Evolutionary conservation across 2,888 invertebrate genomes (phyloP).

Genomic region (Drosophila barbarae): DNA sequence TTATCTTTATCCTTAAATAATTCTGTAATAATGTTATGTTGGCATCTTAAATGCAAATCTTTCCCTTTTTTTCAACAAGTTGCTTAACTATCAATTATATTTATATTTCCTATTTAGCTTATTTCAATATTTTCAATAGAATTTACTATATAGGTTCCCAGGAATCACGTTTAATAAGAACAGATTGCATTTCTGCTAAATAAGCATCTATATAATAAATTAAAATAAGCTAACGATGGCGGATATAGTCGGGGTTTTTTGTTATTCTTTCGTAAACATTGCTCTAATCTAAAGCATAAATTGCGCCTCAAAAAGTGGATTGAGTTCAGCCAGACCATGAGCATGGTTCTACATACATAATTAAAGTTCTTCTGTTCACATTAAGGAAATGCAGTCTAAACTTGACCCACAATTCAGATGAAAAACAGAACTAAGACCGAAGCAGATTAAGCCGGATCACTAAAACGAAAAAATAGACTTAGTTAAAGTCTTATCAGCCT

Average conservation of each 20-base stretch:
- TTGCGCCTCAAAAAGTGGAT: slow-evolving; percentile 32
- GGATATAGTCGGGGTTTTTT: slow-evolving; percentile 5
- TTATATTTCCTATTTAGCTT: neutral
- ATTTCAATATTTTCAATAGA: neutral
- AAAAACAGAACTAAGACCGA: slow-evolving; percentile 2
- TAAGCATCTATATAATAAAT: neutral
- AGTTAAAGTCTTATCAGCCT: slow-evolving; percentile 7
- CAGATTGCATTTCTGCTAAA: neutral
- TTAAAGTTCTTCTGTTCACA: slow-evolving; percentile 16
- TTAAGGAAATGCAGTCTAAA: slow-evolving; percentile 33
- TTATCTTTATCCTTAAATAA: too few species aligned
- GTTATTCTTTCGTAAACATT: neutral
- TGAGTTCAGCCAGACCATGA: slow-evolving; percentile 6
- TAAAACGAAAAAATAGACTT: neutral
- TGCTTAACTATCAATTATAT: neutral
- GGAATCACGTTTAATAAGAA: neutral
- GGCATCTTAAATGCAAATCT: too few species aligned
- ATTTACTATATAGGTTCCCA: rapidly evolving
- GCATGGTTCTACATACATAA: slow-evolving; percentile 12
- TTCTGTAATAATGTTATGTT: too few species aligned
- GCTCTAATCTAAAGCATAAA: slow-evolving; percentile 24
- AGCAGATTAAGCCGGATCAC: slow-evolving; percentile 11
- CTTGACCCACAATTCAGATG: slow-evolving; percentile 48
- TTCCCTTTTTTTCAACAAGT: neutral
- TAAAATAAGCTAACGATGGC: neutral